Evolutionary conservation across 1,140 invertebrate genomes (phyloP), one percentile per base, ranked within the genome.

Genomic region (Danaus plexippus): DNA sequence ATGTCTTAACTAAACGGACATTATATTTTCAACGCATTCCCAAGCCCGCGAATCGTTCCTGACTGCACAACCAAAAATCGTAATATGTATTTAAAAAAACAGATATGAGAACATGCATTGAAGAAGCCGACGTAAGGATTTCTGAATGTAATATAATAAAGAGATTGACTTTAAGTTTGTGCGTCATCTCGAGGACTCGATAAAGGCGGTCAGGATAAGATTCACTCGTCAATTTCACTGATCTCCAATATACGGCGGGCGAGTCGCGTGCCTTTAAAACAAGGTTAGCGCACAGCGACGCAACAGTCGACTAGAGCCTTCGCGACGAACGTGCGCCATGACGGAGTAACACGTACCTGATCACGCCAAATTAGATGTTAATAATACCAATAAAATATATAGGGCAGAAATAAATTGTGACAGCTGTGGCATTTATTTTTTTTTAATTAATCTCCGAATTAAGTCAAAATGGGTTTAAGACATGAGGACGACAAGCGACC

Each of bases 401-500:
- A 64, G 77, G 72, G 42, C 71, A 72, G 32, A 76, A 73, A 64
- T 77, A 73, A 75, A 64, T 59, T 66, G 67, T 75, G 64, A 51
- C 43, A 47, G 52, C 59, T 59, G 65, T 57, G 54, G 57, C 62
- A 59, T 48, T 50, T 57, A 67, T 63, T 64, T 73, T 66, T 63
- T 67, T 59, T 66, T 67, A 61, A 43, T 62, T 53, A 69, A 57
- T 64, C 61, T 61, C 46, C 59, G 44, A 51, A 53, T 51, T 62
- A 32, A 71, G 80, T 85, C 78, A 80, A 76, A 73, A 86, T 86
- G 81, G 81, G 80, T 68, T 75, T 86, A 68, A 85, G 71, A 54
- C 58, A 70, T 43, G 79, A 85, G 58, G 81, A 87, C 54, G 80
- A 87, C 56, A 87, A 87, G 54, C 66, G 77, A 56, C 83, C 83